Conservation (phyloP, 2,888 invertebrate species). For the Eurytoma californica region DNA sequence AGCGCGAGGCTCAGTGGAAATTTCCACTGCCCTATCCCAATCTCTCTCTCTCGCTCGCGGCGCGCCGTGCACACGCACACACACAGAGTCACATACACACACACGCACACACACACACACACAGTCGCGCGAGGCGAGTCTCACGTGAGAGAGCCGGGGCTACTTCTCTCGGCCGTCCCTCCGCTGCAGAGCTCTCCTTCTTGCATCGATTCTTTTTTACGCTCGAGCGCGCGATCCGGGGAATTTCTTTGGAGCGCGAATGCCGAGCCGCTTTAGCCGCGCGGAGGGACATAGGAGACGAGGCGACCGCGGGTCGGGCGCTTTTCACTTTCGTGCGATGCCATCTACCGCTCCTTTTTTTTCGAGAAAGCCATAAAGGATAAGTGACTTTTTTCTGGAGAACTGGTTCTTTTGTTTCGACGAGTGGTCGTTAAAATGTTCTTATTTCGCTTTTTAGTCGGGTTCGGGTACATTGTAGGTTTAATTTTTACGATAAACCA, state of each 20-base stretch:
- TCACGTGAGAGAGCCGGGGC: not conserved
- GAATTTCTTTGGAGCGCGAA: not conserved
- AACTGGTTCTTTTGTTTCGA: too few species aligned
- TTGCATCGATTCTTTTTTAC: not conserved
- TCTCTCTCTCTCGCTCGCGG: slow-evolving; percentile 57
- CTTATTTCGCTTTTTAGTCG: too few species aligned
- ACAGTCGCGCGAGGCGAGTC: not conserved
- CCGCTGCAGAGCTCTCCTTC: too few species aligned
- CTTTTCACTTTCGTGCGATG: too few species aligned
- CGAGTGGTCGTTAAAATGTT: too few species aligned
- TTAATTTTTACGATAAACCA: too few species aligned
- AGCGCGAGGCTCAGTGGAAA: slow-evolving; percentile 71
- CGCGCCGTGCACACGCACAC: slow-evolving; percentile 28
- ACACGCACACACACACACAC: slow-evolving; percentile 36
- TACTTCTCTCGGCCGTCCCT: slow-evolving; percentile 33
- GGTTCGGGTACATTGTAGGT: too few species aligned
- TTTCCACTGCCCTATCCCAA: slow-evolving; percentile 74
- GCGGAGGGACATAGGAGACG: too few species aligned
- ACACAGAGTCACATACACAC: slow-evolving; percentile 11
- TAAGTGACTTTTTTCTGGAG: too few species aligned
- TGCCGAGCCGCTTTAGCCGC: slow-evolving; percentile 16
- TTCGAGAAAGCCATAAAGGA: too few species aligned
- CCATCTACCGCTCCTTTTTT: too few species aligned
- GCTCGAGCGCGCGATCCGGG: not conserved
- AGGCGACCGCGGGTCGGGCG: too few species aligned